These are phyloP conservation scores for Callithrix jacchus DNA, from an alignment of 2,113 vertebrate genomes.

Conservation along the genomic window DNA sequence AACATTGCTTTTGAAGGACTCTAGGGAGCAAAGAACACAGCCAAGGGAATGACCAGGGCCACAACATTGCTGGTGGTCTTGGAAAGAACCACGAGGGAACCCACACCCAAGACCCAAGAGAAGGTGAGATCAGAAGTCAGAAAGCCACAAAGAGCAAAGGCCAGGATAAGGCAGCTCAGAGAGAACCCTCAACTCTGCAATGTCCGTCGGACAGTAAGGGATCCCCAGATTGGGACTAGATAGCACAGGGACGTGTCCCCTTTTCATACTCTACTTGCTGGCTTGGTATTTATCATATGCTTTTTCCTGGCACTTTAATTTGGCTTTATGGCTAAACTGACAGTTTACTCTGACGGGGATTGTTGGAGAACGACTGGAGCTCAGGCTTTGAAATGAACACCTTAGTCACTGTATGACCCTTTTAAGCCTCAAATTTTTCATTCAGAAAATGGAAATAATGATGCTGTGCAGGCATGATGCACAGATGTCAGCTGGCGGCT, in stretches of 20 bases:
- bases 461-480: not conserved
- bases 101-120: not conserved
- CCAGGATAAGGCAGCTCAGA: not conserved
- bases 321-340: not conserved
- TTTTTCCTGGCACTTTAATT: not conserved
- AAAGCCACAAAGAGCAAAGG: not conserved
- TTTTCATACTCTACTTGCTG: not conserved
- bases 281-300: not conserved
- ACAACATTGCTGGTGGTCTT: not conserved
- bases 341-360: too few species aligned
- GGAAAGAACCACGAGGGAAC: not conserved
- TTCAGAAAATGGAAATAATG: not conserved
- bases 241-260: not conserved
- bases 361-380: not conserved
- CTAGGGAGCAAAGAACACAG: not conserved
- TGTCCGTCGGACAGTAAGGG: not conserved
- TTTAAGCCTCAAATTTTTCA: not conserved
- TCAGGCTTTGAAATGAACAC: not conserved
- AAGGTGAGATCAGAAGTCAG: not conserved
- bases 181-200: too few species aligned
- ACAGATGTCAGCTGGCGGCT: not conserved
- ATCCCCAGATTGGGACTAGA: not conserved
- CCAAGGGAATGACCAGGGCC: not conserved
- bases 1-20: not conserved
- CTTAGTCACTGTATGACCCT: not conserved